Conservation (phyloP, 2,888 invertebrate genomes). For the Ypsolopha sequella region DNA sequence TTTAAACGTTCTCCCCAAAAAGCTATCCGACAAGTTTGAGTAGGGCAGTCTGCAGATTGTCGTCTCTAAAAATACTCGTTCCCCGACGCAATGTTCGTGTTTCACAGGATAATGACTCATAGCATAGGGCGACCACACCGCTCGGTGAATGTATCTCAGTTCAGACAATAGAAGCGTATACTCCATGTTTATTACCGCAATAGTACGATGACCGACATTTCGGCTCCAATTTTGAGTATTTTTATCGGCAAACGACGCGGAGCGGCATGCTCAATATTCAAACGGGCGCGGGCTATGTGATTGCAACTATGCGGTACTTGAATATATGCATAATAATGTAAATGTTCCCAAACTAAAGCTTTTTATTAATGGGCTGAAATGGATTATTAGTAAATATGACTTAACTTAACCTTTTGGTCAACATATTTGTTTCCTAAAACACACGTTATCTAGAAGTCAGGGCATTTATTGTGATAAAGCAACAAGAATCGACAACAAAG, state of each 20-base stretch:
- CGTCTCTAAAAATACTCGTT: slow-evolving; percentile 64
- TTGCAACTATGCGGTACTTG: no score
- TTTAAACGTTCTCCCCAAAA: no score
- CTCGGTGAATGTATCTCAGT: slow-evolving; percentile 26
- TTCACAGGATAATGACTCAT: slow-evolving; percentile 63
- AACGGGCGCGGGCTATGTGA: no score
- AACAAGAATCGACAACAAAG: no score
- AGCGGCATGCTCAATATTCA: not conserved
- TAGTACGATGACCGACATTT: not conserved
- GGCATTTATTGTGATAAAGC: no score
- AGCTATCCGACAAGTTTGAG: slow-evolving; percentile 4
- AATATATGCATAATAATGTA: no score
- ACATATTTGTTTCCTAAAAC: no score
- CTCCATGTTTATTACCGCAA: not conserved
- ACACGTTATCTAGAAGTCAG: no score
- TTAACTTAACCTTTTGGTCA: no score
- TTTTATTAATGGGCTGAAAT: no score
- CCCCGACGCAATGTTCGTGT: slow-evolving; percentile 50
- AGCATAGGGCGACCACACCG: slow-evolving; percentile 31
- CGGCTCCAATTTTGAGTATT: not conserved
- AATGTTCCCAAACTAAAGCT: no score
- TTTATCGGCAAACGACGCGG: not conserved
- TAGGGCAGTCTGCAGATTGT: slow-evolving; percentile 37
- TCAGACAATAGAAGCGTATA: slow-evolving; percentile 27
- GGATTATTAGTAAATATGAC: no score